phyloP scores from a whole-genome alignment of 2,888 invertebrate species.

The Elysia crispata region DNA sequence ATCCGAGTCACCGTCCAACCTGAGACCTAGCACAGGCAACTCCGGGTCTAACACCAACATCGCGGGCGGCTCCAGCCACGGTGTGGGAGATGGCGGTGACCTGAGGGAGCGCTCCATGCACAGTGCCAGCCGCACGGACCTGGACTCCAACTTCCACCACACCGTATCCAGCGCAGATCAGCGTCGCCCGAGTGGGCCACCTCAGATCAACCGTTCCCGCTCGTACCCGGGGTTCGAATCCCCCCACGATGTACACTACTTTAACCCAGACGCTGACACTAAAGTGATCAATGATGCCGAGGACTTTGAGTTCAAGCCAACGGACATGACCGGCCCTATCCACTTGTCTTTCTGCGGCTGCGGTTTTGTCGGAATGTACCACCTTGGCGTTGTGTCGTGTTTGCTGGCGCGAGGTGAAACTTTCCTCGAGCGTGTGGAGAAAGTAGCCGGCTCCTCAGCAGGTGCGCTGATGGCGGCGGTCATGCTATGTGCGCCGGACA shows the following conservation, averaged over 20 bases:
- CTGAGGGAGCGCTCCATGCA: conserved; percentile 2
- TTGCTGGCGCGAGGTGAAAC: conserved; percentile 97
- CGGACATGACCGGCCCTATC: conserved; percentile 51
- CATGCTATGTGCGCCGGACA: conserved; percentile 73
- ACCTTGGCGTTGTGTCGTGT: conserved; percentile 97
- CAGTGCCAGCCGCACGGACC: conserved; percentile 39
- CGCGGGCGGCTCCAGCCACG: background rate
- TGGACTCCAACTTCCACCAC: conserved; percentile 36
- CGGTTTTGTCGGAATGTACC: conserved; percentile 98
- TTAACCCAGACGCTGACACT: conserved; percentile 21
- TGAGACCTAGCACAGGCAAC: background rate
- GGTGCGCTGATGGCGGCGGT: conserved; percentile 92
- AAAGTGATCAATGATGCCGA: conserved; percentile 39
- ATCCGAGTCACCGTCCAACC: too few species aligned
- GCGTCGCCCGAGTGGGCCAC: conserved; percentile 29
- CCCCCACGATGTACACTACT: background rate
- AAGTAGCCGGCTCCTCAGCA: conserved; percentile 85
- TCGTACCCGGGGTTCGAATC: conserved; percentile 20
- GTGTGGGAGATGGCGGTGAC: background rate
- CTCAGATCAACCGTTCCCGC: conserved; percentile 34
- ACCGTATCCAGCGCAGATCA: conserved; percentile 18
- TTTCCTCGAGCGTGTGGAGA: conserved; percentile 78
- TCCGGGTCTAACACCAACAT: background rate
- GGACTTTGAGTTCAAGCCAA: conserved; percentile 37
- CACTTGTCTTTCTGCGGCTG: conserved; percentile 96